Conservation (phyloP, 2,113 vertebrate genomes). For the Leptodactylus fuscus region DNA sequence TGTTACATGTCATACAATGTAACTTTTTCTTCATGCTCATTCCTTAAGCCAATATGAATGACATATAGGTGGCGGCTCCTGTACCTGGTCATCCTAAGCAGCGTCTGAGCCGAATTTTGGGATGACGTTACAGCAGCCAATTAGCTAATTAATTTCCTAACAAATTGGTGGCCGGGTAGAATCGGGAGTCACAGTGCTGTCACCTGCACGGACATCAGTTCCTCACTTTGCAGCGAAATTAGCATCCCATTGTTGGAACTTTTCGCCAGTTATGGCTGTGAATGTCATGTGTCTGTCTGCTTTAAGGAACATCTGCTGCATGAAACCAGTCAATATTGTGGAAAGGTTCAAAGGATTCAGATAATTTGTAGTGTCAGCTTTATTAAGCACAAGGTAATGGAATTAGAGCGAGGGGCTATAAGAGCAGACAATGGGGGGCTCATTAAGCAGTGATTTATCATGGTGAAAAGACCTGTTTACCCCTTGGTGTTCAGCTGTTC, state of each 20-base stretch:
- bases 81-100: background rate
- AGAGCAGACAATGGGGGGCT: conserved; percentile 90
- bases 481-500: conserved; percentile 85
- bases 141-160: conserved; percentile 22
- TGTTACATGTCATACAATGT: too few species aligned
- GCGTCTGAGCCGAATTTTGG: background rate
- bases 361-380: conserved; percentile 97
- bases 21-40: too few species aligned
- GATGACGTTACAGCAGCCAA: background rate
- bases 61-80: too few species aligned
- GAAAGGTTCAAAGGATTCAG: conserved; percentile 94
- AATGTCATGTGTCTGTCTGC: background rate
- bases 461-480: conserved; percentile 97
- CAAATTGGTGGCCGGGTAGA: background rate
- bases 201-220: conserved; percentile 8
- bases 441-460: conserved; percentile 99
- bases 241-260: background rate
- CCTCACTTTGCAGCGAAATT: background rate
- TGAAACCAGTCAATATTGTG: conserved; percentile 96
- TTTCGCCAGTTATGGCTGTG: conserved; percentile 22
- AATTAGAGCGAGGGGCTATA: conserved; percentile 89
- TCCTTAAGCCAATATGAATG: too few species aligned
- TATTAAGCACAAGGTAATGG: conserved; percentile 93
- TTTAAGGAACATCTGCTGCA: conserved; percentile 92
- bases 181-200: conserved; percentile 24